Evolutionary conservation across 2,797 vertebrate species (phyloP).

Genomic region (Xiphophorus birchmanni): DNA sequence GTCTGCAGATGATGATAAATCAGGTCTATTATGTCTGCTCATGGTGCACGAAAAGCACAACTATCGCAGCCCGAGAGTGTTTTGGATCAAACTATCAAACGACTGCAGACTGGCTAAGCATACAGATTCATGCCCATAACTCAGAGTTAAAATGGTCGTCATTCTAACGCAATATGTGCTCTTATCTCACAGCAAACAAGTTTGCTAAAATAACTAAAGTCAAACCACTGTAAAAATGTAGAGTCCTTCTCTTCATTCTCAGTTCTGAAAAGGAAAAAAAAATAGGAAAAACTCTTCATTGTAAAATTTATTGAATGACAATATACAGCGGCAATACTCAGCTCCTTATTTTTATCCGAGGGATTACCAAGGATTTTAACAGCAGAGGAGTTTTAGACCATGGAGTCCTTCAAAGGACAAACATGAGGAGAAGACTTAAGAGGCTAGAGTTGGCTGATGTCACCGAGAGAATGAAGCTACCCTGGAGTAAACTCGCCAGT

Average conservation of each 20-base stretch:
- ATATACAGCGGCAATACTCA: background rate
- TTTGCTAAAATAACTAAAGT: background rate
- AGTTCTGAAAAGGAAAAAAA: background rate
- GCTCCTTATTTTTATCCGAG: too few species aligned
- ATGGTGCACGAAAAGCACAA: too few species aligned
- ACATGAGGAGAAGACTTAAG: too few species aligned
- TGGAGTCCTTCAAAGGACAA: too few species aligned
- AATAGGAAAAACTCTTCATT: background rate
- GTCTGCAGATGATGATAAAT: slow-evolving; percentile 12
- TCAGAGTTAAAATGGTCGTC: background rate
- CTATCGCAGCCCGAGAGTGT: background rate
- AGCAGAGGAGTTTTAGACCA: too few species aligned
- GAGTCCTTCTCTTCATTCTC: background rate
- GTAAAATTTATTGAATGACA: background rate
- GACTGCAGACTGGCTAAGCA: background rate
- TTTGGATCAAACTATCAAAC: background rate
- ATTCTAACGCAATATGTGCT: background rate
- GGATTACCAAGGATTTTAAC: too few species aligned
- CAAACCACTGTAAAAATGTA: background rate
- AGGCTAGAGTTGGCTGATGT: too few species aligned
- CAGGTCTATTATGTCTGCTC: background rate
- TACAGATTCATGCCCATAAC: background rate
- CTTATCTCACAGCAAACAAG: background rate
- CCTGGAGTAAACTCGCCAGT: too few species aligned
- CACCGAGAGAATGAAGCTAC: too few species aligned